Base-by-base conservation (phyloP, 2,888 invertebrate species). In the Ectemnius continuus region DNA sequence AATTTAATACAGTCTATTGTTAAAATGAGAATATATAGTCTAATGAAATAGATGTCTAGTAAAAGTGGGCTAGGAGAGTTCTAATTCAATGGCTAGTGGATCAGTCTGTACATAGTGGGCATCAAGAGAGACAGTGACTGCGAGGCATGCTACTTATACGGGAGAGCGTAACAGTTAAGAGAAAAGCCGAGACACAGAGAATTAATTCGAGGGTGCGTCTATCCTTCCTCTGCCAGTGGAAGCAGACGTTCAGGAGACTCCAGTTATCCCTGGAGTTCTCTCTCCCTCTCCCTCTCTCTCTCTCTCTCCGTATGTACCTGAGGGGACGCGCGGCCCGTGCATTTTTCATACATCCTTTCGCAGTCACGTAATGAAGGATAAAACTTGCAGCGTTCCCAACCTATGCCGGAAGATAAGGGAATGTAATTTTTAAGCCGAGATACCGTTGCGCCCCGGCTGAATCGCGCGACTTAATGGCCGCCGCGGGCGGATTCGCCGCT, bases 331-430 rank as follows among this genome's bases (percentile, higher is more conserved):
- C 14, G 28, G 74, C 16, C 69, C 66, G 66, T 75, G 75, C 75
- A 76, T 76, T 75, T 70, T 76, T 76, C 60, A 76, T 64, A 28
- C 66, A 61, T 70, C 75, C 75, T 70, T 70, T 75, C 75, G 63
- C 57, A 75, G 75, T 61, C 75, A 67, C 75, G 75, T 76, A 76
- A 76, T 67, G 75, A 76, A 76, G 75, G 70, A 76, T 75, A 75
- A 76, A 76, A 76, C 70, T 76, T 76, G 70, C 75, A 76, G 26
- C 63, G 57, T 16, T 45, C 3, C 75, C 69, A 70, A 67, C 75
- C 36, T 75, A 67, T 61, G 67, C 48, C 46, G 66, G 61, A 45
- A 70, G 75, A 76, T 76, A 75, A 63, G 70, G 61, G 70, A 62
- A 76, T 75, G 75, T 63, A 76, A 76, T 76, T 76, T 76, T 76